These are phyloP conservation scores for Orgyia antiqua DNA, from an alignment of 2,888 invertebrate genomes.

Conservation along the genomic window DNA sequence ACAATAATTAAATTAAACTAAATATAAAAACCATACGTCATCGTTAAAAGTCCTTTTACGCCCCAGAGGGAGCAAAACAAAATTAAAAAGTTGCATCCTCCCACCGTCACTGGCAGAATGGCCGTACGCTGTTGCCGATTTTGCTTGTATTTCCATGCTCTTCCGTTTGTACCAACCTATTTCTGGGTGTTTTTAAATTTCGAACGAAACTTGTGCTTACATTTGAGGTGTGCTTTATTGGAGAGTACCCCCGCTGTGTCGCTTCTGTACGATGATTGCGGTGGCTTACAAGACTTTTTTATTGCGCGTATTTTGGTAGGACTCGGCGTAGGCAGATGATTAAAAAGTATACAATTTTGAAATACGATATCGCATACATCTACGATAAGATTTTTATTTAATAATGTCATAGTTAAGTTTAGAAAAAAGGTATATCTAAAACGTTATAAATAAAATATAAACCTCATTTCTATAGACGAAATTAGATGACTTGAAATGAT, in stretches of 20 bases:
- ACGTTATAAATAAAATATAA: too few species aligned
- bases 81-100: constrained; percentile 65
- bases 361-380: too few species aligned
- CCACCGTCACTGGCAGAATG: constrained; percentile 70
- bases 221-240: constrained; percentile 66
- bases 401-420: too few species aligned
- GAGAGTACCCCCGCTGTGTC: constrained; percentile 57
- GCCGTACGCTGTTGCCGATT: constrained; percentile 53
- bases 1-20: background rate
- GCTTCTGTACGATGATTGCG: constrained; percentile 63
- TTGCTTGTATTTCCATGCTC: constrained; percentile 50
- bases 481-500: too few species aligned
- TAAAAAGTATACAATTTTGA: too few species aligned
- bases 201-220: constrained; percentile 44
- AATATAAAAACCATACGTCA: constrained; percentile 14
- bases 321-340: background rate
- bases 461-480: too few species aligned
- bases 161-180: constrained; percentile 48
- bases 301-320: constrained; percentile 2
- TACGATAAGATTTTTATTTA: too few species aligned
- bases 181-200: constrained; percentile 51
- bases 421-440: too few species aligned
- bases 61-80: constrained; percentile 33
- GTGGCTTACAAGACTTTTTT: constrained; percentile 26
- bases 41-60: constrained; percentile 15